Conservation (phyloP, 1,140 invertebrate genomes). For the Anastrepha ludens region DNA sequence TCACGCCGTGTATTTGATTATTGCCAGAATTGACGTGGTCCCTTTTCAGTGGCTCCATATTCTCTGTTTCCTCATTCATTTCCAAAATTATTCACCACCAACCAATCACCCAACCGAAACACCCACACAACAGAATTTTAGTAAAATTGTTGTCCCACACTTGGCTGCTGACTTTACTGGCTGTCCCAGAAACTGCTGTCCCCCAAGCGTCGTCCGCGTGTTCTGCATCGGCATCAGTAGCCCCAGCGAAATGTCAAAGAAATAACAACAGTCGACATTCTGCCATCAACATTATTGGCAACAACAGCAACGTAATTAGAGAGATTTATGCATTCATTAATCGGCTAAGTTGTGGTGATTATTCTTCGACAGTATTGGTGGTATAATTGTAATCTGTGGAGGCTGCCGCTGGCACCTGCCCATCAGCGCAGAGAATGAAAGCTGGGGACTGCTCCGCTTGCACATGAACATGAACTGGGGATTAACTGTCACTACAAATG, state of each 20-base stretch:
- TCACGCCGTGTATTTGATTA: background rate
- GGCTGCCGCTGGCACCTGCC: background rate
- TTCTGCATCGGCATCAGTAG: background rate
- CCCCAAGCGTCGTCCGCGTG: background rate
- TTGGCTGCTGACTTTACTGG: background rate
- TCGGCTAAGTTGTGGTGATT: constrained; percentile 57
- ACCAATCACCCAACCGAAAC: background rate
- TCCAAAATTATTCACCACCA: too few species aligned
- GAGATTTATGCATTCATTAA: constrained; percentile 60
- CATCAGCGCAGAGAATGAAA: background rate
- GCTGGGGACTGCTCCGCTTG: background rate
- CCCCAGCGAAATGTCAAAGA: background rate
- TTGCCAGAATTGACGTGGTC: too few species aligned
- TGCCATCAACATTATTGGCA: constrained; percentile 25
- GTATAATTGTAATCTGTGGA: constrained; percentile 7
- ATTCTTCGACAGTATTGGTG: constrained; percentile 43
- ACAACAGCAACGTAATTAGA: constrained; percentile 55
- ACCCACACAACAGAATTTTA: background rate
- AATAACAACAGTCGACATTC: constrained; percentile 1
- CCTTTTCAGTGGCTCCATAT: too few species aligned
- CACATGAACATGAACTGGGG: background rate
- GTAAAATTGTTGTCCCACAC: background rate
- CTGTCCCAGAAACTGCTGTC: background rate
- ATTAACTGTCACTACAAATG: constrained; percentile 38
- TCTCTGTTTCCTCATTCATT: too few species aligned